These are phyloP conservation scores for Apogon hyalosoma DNA, from an alignment of 2,797 vertebrate species.

Conservation along the genomic window DNA sequence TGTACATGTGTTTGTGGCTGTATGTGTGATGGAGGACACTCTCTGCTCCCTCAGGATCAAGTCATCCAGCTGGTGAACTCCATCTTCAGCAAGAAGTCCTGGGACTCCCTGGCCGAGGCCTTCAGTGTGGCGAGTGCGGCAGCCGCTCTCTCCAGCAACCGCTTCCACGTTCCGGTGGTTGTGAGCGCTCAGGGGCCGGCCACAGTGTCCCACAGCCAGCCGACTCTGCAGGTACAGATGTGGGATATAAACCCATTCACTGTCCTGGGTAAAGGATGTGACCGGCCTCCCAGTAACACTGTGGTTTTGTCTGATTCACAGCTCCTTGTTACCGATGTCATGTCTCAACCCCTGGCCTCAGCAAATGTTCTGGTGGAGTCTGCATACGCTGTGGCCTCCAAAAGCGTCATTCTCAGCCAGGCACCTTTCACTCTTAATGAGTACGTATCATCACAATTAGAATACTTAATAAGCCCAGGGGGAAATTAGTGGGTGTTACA, in stretches of 20 bases:
- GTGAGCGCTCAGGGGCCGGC: slow-evolving; percentile 88
- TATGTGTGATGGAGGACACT: background rate
- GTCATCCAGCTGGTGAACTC: slow-evolving; percentile 96
- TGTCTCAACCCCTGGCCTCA: slow-evolving; percentile 90
- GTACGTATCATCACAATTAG: slow-evolving; percentile 76
- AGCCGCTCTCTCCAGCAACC: slow-evolving; percentile 90
- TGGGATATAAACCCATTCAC: fast-evolving
- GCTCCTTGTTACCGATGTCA: slow-evolving; percentile 93
- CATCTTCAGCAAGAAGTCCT: slow-evolving; percentile 97
- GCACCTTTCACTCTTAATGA: slow-evolving; percentile 87
- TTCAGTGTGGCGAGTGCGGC: slow-evolving; percentile 93
- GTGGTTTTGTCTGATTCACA: slow-evolving; percentile 69
- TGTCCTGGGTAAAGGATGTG: background rate
- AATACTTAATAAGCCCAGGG: too few species aligned
- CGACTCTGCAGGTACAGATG: slow-evolving; percentile 86
- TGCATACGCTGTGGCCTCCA: slow-evolving; percentile 87
- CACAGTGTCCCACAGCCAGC: slow-evolving; percentile 92
- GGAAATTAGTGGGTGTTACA: too few species aligned
- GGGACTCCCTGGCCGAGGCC: slow-evolving; percentile 91
- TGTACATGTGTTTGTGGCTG: slow-evolving; percentile 4
- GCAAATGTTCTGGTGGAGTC: slow-evolving; percentile 91
- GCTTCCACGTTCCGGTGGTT: slow-evolving; percentile 91
- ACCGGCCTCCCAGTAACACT: background rate
- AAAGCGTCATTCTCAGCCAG: slow-evolving; percentile 89
- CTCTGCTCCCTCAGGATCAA: slow-evolving; percentile 87